These are phyloP conservation scores for Phalangium opilio DNA, from an alignment of 2,888 invertebrate species.

Conservation along the genomic window DNA sequence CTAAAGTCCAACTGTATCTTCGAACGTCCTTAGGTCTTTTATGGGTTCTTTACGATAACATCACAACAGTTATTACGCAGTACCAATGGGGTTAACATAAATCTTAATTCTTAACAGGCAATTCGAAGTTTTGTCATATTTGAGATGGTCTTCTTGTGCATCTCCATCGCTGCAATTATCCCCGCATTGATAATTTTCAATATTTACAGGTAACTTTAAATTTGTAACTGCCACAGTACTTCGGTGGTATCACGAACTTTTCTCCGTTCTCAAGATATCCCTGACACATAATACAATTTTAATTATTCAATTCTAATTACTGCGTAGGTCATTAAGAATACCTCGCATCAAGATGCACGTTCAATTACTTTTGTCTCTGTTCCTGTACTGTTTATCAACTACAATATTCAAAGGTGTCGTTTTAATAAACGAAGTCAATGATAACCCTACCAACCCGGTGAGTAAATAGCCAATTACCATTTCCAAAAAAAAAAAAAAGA, in stretches of 20 bases:
- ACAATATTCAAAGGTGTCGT: constrained; percentile 27
- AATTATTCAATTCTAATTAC: too few relatives aligned
- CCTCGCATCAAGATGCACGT: constrained; percentile 36
- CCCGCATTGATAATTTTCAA: constrained; percentile 31
- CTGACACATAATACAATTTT: too few relatives aligned
- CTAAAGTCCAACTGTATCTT: too few relatives aligned
- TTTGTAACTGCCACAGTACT: neutral
- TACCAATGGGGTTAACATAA: too few relatives aligned
- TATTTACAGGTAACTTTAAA: constrained; percentile 27
- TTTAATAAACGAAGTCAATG: constrained; percentile 16
- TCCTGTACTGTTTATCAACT: constrained; percentile 31
- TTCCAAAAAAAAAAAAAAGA: too few relatives aligned
- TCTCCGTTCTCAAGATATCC: too few relatives aligned
- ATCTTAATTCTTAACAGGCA: too few relatives aligned
- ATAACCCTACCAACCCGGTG: constrained; percentile 2
- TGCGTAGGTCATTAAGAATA: constrained; percentile 37
- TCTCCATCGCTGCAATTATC: constrained; percentile 20
- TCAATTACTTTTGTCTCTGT: constrained; percentile 35
- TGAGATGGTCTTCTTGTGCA: constrained; percentile 3
- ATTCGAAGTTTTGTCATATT: neutral
- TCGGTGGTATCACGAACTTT: neutral
- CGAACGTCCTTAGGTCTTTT: too few relatives aligned
- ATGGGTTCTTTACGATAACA: too few relatives aligned
- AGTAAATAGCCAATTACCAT: too few relatives aligned
- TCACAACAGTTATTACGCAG: too few relatives aligned